phyloP scores from a whole-genome alignment of 2,797 vertebrate genomes.

The Malacoctenus gilli region DNA sequence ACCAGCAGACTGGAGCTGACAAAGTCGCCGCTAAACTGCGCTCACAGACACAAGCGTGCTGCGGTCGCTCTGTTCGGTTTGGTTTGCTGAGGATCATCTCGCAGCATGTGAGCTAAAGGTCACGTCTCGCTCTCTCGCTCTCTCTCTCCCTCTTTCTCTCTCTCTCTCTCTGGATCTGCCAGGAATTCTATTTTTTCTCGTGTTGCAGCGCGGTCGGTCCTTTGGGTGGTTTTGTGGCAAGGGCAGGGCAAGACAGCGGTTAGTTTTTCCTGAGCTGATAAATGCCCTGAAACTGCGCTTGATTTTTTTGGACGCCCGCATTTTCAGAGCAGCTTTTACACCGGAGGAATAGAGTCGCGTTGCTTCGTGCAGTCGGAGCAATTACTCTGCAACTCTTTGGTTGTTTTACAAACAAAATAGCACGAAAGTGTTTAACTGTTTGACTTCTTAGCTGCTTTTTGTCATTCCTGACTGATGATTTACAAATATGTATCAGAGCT shows the following conservation, averaged over 20 bases:
- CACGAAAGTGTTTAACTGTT: no score
- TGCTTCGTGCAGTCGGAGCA: background rate
- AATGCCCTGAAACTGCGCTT: slow-evolving; percentile 38
- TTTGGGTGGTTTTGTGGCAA: slow-evolving; percentile 64
- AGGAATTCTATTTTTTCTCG: slow-evolving; percentile 57
- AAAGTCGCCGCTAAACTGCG: slow-evolving; percentile 34
- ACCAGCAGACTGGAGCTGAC: slow-evolving; percentile 43
- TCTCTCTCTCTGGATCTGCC: slow-evolving; percentile 35
- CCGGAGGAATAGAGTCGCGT: background rate
- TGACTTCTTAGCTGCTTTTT: no score
- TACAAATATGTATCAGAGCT: no score
- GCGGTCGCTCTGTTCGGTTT: slow-evolving; percentile 39
- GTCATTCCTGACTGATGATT: no score
- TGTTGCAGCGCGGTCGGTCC: slow-evolving; percentile 34
- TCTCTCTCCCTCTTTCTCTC: slow-evolving; percentile 1
- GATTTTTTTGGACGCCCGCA: slow-evolving; percentile 6
- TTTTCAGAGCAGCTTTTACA: no score
- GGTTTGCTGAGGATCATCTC: slow-evolving; percentile 61
- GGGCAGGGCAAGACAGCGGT: slow-evolving; percentile 57
- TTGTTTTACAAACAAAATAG: no score
- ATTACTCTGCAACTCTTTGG: no score
- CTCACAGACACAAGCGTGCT: slow-evolving; percentile 4
- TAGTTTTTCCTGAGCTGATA: slow-evolving; percentile 48
- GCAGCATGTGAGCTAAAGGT: slow-evolving; percentile 73
- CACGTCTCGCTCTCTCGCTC: slow-evolving; percentile 30